phyloP scores from a whole-genome alignment of 2,797 vertebrate genomes.

The Crocidura indochinensis region DNA sequence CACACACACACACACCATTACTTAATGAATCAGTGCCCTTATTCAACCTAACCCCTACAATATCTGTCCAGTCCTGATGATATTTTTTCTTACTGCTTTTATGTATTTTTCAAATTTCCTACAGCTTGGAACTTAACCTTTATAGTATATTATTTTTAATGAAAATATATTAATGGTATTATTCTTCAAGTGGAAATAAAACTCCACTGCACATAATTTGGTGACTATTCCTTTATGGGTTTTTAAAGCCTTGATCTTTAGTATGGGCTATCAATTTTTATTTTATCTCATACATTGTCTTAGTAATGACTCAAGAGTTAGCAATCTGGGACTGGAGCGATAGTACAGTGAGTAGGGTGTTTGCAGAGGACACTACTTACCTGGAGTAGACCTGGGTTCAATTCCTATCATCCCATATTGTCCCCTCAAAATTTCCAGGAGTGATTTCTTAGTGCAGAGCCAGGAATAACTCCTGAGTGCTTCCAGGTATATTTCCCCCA shows the following conservation, averaged over 20 bases:
- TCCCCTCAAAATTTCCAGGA: too few species aligned
- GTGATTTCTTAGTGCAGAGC: too few species aligned
- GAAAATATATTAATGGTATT: conserved; percentile 24
- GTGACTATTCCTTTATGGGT: not conserved
- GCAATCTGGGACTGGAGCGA: too few species aligned
- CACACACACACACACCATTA: not conserved
- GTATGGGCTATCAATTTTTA: not conserved
- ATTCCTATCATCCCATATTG: too few species aligned
- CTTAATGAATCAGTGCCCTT: not conserved
- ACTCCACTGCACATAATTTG: not conserved
- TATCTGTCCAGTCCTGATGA: too few species aligned
- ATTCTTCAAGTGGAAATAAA: not conserved
- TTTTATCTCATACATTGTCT: not conserved
- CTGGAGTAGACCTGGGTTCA: too few species aligned
- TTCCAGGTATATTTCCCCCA: too few species aligned
- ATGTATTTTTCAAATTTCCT: conserved; percentile 44
- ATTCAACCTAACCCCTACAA: not conserved
- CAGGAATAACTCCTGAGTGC: too few species aligned
- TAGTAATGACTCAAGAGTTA: not conserved
- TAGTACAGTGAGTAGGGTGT: too few species aligned
- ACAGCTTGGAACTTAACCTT: conserved; percentile 41
- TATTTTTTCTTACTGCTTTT: conserved; percentile 51
- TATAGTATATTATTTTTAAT: conserved; percentile 53
- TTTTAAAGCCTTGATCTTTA: not conserved
- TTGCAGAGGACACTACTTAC: too few species aligned